Evolutionary conservation across 1,140 invertebrate genomes (phyloP).

Genomic region (Pogonomyrmex californicus): DNA sequence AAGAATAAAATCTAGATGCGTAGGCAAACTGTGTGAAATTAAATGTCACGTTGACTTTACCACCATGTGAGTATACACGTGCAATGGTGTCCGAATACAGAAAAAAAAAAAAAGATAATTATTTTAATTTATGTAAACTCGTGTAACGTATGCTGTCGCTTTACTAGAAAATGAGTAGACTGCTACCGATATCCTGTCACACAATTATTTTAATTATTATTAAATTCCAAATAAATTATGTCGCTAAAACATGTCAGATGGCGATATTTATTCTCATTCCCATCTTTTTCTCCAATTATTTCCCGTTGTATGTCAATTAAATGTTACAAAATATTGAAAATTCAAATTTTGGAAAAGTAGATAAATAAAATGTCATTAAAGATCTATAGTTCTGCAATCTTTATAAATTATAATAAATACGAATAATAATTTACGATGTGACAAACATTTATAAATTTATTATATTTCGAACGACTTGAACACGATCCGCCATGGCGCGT

Average conservation of each 20-base stretch:
- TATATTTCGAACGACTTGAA: neutral
- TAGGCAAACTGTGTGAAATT: slow-evolving; percentile 31
- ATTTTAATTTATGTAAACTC: slow-evolving; percentile 80
- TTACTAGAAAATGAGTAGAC: slow-evolving; percentile 81
- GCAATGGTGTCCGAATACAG: slow-evolving; percentile 63
- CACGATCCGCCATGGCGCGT: no score
- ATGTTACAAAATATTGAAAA: neutral
- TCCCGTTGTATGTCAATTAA: slow-evolving; percentile 3
- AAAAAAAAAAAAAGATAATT: slow-evolving; percentile 66
- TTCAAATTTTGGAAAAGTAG: neutral
- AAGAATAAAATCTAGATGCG: slow-evolving; percentile 34
- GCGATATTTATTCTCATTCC: slow-evolving; percentile 18
- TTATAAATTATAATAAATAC: neutral
- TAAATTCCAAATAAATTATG: slow-evolving; percentile 82
- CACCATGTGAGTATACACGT: slow-evolving; percentile 68
- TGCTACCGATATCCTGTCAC: slow-evolving; percentile 79
- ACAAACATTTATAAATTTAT: no score
- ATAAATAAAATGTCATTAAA: neutral
- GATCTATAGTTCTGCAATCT: no score
- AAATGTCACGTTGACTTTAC: slow-evolving; percentile 45
- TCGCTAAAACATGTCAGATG: slow-evolving; percentile 43
- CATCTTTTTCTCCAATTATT: slow-evolving; percentile 19
- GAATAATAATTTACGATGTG: neutral
- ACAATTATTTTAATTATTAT: slow-evolving; percentile 81
- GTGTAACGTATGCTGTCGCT: slow-evolving; percentile 80